Percentiles rank a stretch among this genome's conserved stretches.
Conservation (phyloP, 1,140 invertebrate genomes). For the Drosophila miranda region DNA sequence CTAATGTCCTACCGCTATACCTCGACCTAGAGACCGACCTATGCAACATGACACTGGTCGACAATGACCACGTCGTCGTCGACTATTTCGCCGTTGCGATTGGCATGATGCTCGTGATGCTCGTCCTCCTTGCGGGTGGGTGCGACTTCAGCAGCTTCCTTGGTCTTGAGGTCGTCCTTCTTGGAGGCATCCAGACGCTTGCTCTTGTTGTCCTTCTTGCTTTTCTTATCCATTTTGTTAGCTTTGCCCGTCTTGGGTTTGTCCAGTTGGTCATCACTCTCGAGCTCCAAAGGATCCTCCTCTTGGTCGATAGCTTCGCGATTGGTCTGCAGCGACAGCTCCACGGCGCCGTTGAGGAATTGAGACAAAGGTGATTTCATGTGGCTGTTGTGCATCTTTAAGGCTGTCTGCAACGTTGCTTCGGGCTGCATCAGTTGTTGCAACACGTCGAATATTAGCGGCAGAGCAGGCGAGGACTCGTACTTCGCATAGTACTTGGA, state of each 20-base stretch:
- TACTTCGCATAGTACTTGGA: too few species aligned
- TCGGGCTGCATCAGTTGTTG: constrained; percentile 52
- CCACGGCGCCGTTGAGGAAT: constrained; percentile 41
- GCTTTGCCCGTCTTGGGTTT: too few species aligned
- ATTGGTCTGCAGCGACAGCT: constrained; percentile 42
- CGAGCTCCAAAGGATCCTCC: constrained; percentile 25
- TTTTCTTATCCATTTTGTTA: constrained; percentile 27
- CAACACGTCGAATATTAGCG: constrained; percentile 53
- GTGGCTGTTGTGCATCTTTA: constrained; percentile 23
- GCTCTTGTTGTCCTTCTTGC: constrained; percentile 20
- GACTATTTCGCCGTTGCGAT: constrained; percentile 44
- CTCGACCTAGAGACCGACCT: constrained; percentile 4
- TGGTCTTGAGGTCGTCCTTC: constrained; percentile 8
- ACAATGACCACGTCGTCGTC: constrained; percentile 62
- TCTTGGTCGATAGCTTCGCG: constrained; percentile 31
- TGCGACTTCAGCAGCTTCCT: not conserved
- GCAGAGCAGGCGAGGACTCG: constrained; percentile 26
- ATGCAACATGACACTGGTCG: constrained; percentile 56
- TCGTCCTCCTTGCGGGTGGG: constrained; percentile 22
- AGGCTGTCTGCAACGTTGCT: constrained; percentile 34
- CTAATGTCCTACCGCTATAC: not conserved
- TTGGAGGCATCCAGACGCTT: not conserved
- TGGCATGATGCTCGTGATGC: constrained; percentile 55
- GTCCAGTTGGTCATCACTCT: constrained; percentile 21
- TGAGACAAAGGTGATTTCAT: constrained; percentile 34